Conservation (phyloP, 2,113 vertebrate species). For the Pundamilia nyererei region DNA sequence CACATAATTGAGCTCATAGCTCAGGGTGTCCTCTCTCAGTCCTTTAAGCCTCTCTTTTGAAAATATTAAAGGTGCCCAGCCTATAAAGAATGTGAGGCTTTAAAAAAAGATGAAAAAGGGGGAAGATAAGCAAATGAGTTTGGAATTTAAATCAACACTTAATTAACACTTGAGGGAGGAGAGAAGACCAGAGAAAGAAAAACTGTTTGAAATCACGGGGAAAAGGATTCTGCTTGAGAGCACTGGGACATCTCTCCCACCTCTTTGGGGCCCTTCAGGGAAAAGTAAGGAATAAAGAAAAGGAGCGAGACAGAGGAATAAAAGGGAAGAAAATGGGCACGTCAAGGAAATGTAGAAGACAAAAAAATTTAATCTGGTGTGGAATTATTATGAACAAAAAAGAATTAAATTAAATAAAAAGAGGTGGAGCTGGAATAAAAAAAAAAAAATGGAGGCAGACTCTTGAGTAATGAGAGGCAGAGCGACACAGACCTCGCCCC, state of each 20-base stretch:
- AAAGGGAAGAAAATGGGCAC: background rate
- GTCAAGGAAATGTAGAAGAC: background rate
- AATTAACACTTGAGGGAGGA: background rate
- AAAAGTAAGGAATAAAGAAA: background rate
- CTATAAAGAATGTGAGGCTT: background rate
- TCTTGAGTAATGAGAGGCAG: constrained; percentile 49
- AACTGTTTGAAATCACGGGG: background rate
- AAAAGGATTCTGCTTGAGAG: background rate
- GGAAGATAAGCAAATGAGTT: background rate
- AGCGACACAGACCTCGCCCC: constrained; percentile 57
- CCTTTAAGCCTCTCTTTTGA: background rate
- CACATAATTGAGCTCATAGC: constrained; percentile 9
- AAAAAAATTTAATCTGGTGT: background rate
- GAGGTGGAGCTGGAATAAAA: background rate
- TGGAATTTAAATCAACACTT: background rate
- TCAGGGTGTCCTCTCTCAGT: constrained; percentile 15
- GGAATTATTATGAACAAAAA: background rate
- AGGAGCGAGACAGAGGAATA: background rate
- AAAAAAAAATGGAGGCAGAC: background rate
- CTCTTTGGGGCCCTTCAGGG: background rate
- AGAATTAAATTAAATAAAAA: background rate
- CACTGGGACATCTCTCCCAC: background rate
- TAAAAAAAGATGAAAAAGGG: background rate
- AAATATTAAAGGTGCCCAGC: background rate
- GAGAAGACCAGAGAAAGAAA: background rate